Conservation (phyloP, 2,888 invertebrate genomes). For the Drosophila monieri region DNA sequence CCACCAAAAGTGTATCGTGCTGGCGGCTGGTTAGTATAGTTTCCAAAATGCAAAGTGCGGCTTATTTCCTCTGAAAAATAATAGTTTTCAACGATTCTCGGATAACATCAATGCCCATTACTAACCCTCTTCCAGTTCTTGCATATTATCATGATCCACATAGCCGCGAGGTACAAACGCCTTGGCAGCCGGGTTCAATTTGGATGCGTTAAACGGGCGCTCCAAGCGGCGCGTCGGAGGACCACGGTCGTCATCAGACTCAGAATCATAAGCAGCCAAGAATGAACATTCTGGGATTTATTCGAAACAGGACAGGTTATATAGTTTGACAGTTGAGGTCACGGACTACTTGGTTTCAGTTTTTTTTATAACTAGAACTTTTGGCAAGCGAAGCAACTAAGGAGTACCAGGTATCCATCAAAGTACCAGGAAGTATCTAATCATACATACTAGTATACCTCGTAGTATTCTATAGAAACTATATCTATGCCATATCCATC, state of each 20-base stretch:
- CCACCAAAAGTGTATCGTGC: constrained; percentile 11
- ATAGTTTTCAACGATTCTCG: not conserved
- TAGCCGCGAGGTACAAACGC: constrained; percentile 80
- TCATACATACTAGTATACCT: too few relatives aligned
- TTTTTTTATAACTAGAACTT: too few relatives aligned
- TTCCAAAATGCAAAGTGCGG: constrained; percentile 54
- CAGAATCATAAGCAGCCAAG: constrained; percentile 24
- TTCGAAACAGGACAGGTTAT: not conserved
- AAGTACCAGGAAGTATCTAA: too few relatives aligned
- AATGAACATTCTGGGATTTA: not conserved
- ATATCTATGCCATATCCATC: too few relatives aligned
- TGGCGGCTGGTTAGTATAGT: constrained; percentile 25
- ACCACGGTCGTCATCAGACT: constrained; percentile 39
- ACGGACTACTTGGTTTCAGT: too few relatives aligned
- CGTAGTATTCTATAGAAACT: too few relatives aligned
- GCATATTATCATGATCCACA: constrained; percentile 83
- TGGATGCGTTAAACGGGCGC: not conserved
- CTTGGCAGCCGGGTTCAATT: constrained; percentile 44
- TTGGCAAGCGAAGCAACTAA: too few relatives aligned
- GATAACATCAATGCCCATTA: not conserved
- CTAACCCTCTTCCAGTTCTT: constrained; percentile 81
- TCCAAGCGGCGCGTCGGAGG: not conserved
- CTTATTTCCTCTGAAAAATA: constrained; percentile 59
- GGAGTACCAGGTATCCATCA: too few relatives aligned
- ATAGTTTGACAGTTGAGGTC: not conserved